Conservation (phyloP, 2,888 invertebrate genomes). For the Pseudococcus viburni region DNA sequence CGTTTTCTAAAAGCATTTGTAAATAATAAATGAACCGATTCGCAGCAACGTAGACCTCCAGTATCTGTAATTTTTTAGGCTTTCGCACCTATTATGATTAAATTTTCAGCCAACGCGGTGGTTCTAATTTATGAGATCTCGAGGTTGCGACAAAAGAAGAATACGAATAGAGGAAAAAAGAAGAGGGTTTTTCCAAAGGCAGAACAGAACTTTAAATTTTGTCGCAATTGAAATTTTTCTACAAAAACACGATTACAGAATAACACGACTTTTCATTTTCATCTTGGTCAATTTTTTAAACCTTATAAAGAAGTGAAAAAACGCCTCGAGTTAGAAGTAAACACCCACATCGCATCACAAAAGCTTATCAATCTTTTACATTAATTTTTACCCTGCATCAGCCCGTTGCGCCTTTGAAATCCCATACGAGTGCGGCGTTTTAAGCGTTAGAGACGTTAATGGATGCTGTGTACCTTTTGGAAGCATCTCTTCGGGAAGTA, state of each 20-base stretch:
- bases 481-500: background rate
- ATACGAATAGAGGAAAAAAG: too few species aligned
- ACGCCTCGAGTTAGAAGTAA: too few species aligned
- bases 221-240: too few species aligned
- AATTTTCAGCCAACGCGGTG: background rate
- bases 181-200: too few species aligned
- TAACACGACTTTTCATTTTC: too few species aligned
- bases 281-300: too few species aligned
- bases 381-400: background rate
- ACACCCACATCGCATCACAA: background rate
- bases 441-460: background rate
- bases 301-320: too few species aligned
- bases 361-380: background rate
- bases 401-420: background rate
- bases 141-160: background rate
- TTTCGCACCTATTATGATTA: conserved; percentile 12
- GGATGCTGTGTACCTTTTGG: background rate
- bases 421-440: background rate
- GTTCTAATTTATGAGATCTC: background rate
- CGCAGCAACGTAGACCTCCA: background rate
- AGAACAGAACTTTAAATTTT: too few species aligned
- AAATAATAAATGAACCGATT: conserved; percentile 8
- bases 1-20: conserved; percentile 5
- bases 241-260: too few species aligned
- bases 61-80: conserved; percentile 4